phyloP scores from a whole-genome alignment of 2,888 invertebrate genomes.

The Schrankia costaestrigalis region DNA sequence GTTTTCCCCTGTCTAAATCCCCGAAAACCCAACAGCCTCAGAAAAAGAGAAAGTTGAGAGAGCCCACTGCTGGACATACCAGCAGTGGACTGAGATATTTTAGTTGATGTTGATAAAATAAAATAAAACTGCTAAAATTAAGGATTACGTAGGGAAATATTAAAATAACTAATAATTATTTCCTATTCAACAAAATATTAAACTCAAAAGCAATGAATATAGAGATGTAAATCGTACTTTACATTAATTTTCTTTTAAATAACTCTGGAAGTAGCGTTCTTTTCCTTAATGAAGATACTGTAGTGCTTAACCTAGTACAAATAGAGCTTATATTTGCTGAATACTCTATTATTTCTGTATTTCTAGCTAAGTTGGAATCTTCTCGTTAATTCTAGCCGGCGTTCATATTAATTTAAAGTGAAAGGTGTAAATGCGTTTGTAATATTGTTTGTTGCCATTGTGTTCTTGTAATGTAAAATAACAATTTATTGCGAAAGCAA shows the following conservation, averaged over 20 bases:
- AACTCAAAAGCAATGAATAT: slow-evolving; percentile 2
- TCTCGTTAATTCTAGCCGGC: slow-evolving; percentile 27
- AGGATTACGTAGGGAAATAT: too few species aligned
- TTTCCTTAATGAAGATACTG: slow-evolving; percentile 7
- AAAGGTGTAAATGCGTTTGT: slow-evolving; percentile 25
- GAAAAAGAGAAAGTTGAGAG: too few species aligned
- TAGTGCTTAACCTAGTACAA: not conserved
- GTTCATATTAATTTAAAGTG: slow-evolving; percentile 25
- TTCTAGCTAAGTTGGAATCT: slow-evolving; percentile 16
- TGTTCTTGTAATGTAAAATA: too few species aligned
- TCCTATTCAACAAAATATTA: too few species aligned
- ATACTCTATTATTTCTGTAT: not conserved
- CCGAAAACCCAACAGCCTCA: too few species aligned
- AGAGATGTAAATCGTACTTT: slow-evolving; percentile 11
- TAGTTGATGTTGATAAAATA: too few species aligned
- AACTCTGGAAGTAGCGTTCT: slow-evolving; percentile 4
- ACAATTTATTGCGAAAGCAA: too few species aligned
- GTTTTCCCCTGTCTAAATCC: too few species aligned
- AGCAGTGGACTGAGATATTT: too few species aligned
- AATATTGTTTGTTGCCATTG: slow-evolving; percentile 30
- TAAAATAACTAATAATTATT: too few species aligned
- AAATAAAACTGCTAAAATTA: too few species aligned
- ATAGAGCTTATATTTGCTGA: slow-evolving; percentile 10
- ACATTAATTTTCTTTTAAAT: not conserved
- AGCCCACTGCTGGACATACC: too few species aligned